Conservation (phyloP, 2,113 vertebrate species). For the Smithornis capensis region DNA sequence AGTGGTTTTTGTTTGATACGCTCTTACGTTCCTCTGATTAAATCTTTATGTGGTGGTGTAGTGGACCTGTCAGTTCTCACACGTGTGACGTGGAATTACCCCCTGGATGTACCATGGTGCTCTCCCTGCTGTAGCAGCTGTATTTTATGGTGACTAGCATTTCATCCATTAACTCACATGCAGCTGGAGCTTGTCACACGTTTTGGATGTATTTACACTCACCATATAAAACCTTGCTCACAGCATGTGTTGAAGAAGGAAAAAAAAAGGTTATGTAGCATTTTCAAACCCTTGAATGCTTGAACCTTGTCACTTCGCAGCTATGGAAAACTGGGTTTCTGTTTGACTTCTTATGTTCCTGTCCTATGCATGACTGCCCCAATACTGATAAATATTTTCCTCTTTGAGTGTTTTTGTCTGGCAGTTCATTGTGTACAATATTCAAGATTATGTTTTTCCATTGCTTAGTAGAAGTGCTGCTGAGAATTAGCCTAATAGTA, state of each 20-base stretch:
- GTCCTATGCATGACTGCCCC: background rate
- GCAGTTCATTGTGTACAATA: background rate
- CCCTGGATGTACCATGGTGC: background rate
- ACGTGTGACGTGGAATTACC: background rate
- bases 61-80: background rate
- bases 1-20: background rate
- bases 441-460: constrained; percentile 11
- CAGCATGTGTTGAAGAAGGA: background rate
- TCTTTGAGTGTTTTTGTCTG: background rate
- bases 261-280: background rate
- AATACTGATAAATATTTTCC: background rate
- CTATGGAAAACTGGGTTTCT: background rate
- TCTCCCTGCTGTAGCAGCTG: constrained; percentile 16
- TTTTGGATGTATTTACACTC: background rate
- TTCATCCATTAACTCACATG: background rate
- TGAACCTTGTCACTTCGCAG: background rate
- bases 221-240: background rate
- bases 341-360: background rate
- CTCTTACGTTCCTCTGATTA: background rate
- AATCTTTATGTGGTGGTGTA: background rate
- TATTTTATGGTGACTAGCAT: background rate
- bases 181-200: background rate
- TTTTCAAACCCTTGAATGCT: background rate
- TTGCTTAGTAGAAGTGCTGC: constrained; percentile 48
- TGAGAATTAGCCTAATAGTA: constrained; percentile 74